Base-by-base conservation (phyloP, 2,888 invertebrate genomes). In the Nowickia ferox region DNA sequence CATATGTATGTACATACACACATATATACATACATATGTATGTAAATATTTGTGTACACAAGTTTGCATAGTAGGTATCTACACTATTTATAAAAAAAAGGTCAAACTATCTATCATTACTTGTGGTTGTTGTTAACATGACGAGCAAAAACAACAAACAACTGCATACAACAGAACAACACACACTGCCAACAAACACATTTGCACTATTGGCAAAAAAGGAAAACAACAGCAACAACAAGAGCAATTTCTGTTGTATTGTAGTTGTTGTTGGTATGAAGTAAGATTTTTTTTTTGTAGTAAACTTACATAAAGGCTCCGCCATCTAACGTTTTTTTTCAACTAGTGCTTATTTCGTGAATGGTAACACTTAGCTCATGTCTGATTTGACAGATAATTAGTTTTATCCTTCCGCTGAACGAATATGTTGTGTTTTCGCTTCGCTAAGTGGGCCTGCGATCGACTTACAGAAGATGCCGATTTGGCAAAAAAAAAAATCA, bases 41-140 rank as follows among this genome's bases (percentile, higher is more conserved):
- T n/a, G 19, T 8, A 17, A 17, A 42, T 9, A n/a, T 40, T 13
- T 40, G 30, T 17, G 40, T 40, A 10, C 42, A 68, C n/a, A 46
- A 40, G 11, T 17, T 51, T 40, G 13, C 17, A 61, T 17, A 44
- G 46, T n/a, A n/a, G n/a, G n/a, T 57, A 57, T 40, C 46, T 57
- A 38, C n/a, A 51, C 66, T 48, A 19, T 74, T 9, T 48, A 22
- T 17, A 75, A 79, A 82, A 79, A 82, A 84, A 84, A 84, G 84
- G 84, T 84, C 84, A 84, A 79, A 84, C 65, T 84, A 79, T 79
- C 75, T 79, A 84, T 69, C 10, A 44, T 42, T 68, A 8, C 3
- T 74, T 81, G 42, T 59, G 51, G 55, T 77, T 42, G 76, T 44
- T 53, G 65, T 61, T 75, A 76, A 30, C 57, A 66, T 42, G 55